Conservation (phyloP, 37 sponge, comb jelly and placozoan genomes). For the Diacarnus erythraeanus region DNA sequence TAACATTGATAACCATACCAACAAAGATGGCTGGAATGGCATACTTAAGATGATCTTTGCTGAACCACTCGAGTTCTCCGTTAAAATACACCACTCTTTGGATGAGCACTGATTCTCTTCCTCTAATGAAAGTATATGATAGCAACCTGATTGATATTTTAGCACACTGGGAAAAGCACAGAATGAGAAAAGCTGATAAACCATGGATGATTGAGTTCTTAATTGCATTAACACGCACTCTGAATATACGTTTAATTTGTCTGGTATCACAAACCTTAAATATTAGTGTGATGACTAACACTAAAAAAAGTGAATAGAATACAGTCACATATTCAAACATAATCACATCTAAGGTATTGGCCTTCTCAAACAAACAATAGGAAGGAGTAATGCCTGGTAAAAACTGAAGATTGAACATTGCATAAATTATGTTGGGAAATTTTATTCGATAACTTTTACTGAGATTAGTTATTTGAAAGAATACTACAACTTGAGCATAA, state of each 20-base stretch:
- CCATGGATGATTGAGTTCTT: slow-evolving; percentile 44
- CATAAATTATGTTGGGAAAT: background rate
- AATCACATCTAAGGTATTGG: slow-evolving; percentile 27
- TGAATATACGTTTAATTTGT: too few relatives aligned
- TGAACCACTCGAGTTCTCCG: too few relatives aligned
- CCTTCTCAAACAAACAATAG: slow-evolving; percentile 31
- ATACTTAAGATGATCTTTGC: slow-evolving; percentile 29
- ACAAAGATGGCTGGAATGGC: slow-evolving; percentile 34
- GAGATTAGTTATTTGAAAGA: background rate
- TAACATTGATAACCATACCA: too few relatives aligned
- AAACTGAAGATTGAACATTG: too few relatives aligned
- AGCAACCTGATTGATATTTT: slow-evolving; percentile 26
- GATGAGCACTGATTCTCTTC: too few relatives aligned
- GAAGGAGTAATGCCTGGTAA: too few relatives aligned
- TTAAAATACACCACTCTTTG: background rate
- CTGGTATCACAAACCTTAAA: too few relatives aligned
- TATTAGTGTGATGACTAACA: background rate
- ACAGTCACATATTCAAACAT: slow-evolving; percentile 39
- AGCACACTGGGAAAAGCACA: slow-evolving; percentile 40
- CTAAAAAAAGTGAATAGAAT: slow-evolving; percentile 26
- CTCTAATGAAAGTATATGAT: background rate
- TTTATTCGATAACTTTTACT: background rate
- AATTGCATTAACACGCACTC: too few relatives aligned
- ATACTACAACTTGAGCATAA: slow-evolving; percentile 1
- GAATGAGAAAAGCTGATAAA: slow-evolving; percentile 37